Conservation (phyloP, 2,113 vertebrate genomes). For the Bubo scandiacus region DNA sequence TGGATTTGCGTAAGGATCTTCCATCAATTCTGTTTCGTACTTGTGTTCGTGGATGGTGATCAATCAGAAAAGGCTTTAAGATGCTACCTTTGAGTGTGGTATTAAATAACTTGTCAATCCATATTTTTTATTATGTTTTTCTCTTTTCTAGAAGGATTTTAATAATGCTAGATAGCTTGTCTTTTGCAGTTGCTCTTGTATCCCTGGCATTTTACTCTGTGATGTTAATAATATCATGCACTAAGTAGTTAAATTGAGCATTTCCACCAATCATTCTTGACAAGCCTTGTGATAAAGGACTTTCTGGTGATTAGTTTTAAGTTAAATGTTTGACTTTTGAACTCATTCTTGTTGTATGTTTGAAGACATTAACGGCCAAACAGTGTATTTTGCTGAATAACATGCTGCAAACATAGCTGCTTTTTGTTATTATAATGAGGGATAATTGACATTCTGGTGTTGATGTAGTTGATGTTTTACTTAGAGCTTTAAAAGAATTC, state of each 20-base stretch:
- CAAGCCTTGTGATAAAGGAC: constrained; percentile 31
- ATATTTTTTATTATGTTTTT: background rate
- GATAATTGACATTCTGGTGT: constrained; percentile 37
- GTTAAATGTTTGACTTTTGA: constrained; percentile 58
- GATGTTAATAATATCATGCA: background rate
- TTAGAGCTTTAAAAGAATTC: constrained; percentile 43
- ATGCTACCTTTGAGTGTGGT: background rate
- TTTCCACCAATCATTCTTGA: constrained; percentile 30
- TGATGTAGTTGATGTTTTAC: constrained; percentile 16
- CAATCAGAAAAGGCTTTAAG: background rate
- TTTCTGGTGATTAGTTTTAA: constrained; percentile 14
- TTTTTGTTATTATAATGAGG: constrained; percentile 53
- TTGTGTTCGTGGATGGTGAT: background rate
- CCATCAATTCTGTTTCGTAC: background rate
- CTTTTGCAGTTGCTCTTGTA: background rate
- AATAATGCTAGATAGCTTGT: background rate
- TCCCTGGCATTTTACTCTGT: background rate
- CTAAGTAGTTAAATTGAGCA: constrained; percentile 26
- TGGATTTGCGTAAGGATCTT: background rate
- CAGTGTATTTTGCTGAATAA: constrained; percentile 30
- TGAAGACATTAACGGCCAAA: constrained; percentile 33
- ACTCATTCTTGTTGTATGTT: constrained; percentile 61
- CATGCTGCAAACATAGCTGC: constrained; percentile 33
- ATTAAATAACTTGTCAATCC: background rate
- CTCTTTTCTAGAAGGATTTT: background rate